These are phyloP conservation scores for Drosophila sturtevanti DNA, from an alignment of 1,140 invertebrate species.

Conservation along the genomic window DNA sequence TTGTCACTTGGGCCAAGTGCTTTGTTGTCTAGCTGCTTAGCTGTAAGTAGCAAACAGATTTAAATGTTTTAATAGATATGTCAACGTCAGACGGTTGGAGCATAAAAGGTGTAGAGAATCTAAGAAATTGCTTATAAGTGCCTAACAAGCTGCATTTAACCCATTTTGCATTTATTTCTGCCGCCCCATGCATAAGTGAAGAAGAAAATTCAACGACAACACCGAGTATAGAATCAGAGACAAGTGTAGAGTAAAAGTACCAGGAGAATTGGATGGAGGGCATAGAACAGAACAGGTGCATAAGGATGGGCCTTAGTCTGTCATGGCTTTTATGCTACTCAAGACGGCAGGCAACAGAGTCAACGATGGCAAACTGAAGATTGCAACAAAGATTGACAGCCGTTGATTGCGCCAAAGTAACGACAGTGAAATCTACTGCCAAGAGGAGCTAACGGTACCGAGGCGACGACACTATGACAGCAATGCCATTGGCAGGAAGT, in stretches of 20 bases:
- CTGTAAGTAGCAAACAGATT: conserved; percentile 64
- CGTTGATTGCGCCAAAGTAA: conserved; percentile 67
- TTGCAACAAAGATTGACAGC: conserved; percentile 77
- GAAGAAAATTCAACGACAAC: background rate
- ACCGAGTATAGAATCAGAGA: conserved; percentile 5
- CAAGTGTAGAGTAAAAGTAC: conserved; percentile 5
- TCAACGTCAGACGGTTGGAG: background rate
- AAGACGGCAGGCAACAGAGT: conserved; percentile 39
- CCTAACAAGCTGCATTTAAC: conserved; percentile 62
- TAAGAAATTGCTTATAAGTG: conserved; percentile 58
- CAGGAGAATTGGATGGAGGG: background rate
- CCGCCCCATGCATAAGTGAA: conserved; percentile 61
- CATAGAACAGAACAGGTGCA: too few species aligned
- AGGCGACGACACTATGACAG: conserved; percentile 17
- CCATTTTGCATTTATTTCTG: conserved; percentile 57
- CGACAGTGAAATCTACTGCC: conserved; percentile 30
- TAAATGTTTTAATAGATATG: conserved; percentile 60
- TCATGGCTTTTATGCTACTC: conserved; percentile 27
- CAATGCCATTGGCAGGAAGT: conserved; percentile 43
- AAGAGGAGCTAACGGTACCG: background rate
- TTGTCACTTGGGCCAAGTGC: conserved; percentile 52
- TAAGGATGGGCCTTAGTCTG: background rate
- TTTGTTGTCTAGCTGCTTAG: conserved; percentile 49
- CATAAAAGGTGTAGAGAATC: conserved; percentile 7
- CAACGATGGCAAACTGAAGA: conserved; percentile 60